These are phyloP conservation scores for Puffinus mauretanicus DNA, from an alignment of 2,113 vertebrate species.

Conservation along the genomic window DNA sequence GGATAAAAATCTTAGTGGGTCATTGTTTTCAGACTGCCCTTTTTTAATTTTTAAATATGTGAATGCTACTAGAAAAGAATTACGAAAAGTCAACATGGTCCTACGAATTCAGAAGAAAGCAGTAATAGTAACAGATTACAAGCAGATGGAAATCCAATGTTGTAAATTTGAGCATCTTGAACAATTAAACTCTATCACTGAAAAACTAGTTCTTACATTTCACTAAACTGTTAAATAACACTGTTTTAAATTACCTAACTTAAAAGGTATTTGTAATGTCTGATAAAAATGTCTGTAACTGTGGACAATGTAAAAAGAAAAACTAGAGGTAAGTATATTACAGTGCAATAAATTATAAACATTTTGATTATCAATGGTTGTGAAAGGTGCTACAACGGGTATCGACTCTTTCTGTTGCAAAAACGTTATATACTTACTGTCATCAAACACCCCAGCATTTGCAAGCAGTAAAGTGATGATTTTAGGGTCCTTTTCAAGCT, in stretches of 20 bases:
- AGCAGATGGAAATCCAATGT: background rate
- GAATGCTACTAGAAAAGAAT: background rate
- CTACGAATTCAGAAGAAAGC: background rate
- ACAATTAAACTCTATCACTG: background rate
- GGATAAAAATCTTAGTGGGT: background rate
- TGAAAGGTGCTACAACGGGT: background rate
- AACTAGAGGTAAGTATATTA: background rate
- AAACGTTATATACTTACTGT: slow-evolving; percentile 82
- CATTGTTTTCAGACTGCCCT: background rate
- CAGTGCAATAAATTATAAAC: background rate
- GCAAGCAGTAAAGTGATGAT: slow-evolving; percentile 97
- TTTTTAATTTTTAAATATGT: background rate
- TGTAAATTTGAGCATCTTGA: background rate
- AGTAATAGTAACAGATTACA: background rate
- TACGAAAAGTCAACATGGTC: background rate
- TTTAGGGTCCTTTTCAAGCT: slow-evolving; percentile 99
- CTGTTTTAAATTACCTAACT: background rate
- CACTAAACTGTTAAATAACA: background rate
- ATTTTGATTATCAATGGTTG: background rate
- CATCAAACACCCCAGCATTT: slow-evolving; percentile 96
- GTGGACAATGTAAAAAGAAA: background rate
- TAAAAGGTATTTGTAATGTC: background rate
- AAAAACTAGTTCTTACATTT: background rate
- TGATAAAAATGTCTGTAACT: background rate
- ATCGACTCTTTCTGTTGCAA: background rate